These are phyloP conservation scores for Thecophora atra DNA, from an alignment of 2,888 invertebrate species.

Conservation along the genomic window DNA sequence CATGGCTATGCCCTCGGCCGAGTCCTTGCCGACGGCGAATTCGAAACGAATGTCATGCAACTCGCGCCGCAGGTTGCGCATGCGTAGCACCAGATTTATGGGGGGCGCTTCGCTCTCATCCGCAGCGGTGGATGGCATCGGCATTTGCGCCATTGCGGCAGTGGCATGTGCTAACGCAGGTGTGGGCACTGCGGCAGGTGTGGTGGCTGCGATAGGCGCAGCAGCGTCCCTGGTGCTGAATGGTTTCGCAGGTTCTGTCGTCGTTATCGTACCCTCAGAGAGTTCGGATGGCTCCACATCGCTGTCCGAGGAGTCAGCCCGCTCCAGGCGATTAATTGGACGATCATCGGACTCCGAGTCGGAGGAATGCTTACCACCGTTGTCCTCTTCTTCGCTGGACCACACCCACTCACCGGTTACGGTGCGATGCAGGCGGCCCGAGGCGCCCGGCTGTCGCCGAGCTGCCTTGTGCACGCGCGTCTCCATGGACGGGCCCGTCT, in stretches of 20 bases:
- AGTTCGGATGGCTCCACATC: conserved; percentile 67
- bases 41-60: conserved; percentile 98
- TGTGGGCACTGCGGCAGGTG: conserved; percentile 33
- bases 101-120: conserved; percentile 66
- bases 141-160: conserved; percentile 41
- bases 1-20: conserved; percentile 90
- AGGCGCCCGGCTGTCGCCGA: conserved; percentile 86
- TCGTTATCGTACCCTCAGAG: conserved; percentile 61
- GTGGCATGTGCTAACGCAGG: conserved; percentile 37
- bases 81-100: conserved; percentile 87
- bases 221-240: conserved; percentile 23
- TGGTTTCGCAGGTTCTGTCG: conserved; percentile 47
- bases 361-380: conserved; percentile 68
- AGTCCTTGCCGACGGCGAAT: conserved; percentile 88
- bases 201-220: conserved; percentile 44
- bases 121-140: conserved; percentile 38
- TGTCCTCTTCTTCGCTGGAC: conserved; percentile 94
- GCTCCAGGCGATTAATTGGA: conserved; percentile 72
- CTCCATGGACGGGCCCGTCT: conserved; percentile 88
- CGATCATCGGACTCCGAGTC: conserved; percentile 70
- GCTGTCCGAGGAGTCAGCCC: conserved; percentile 72
- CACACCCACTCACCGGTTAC: conserved; percentile 98
- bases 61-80: conserved; percentile 90
- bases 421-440: conserved; percentile 87
- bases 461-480: conserved; percentile 87